Evolutionary conservation across 2,888 invertebrate species (phyloP).

Genomic region (Ormyrus nitidulus): DNA sequence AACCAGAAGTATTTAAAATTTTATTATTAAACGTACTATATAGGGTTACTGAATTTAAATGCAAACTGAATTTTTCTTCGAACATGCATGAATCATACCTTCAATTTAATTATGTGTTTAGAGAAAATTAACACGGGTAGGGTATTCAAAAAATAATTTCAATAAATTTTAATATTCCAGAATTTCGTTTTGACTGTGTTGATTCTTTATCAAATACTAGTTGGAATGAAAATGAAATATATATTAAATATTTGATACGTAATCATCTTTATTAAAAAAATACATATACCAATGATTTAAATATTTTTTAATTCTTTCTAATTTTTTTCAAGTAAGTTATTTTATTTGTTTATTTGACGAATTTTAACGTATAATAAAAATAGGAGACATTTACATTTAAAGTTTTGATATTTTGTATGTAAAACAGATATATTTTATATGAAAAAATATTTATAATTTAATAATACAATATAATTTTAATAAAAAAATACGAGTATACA

Average conservation of each 20-base stretch:
- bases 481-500: conserved; percentile 42
- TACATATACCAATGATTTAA: conserved; percentile 35
- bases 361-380: conserved; percentile 40
- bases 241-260: conserved; percentile 9
- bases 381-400: conserved; percentile 40
- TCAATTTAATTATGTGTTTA: conserved; percentile 36
- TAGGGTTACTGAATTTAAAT: background rate
- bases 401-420: conserved; percentile 22
- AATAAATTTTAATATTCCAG: background rate
- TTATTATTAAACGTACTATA: no score
- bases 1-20: no score
- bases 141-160: conserved; percentile 26
- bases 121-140: background rate
- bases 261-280: conserved; percentile 51
- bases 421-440: conserved; percentile 30
- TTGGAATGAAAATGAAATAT: background rate
- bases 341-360: conserved; percentile 9
- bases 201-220: background rate
- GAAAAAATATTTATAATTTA: conserved; percentile 21
- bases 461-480: conserved; percentile 33
- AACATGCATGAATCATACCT: background rate
- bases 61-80: background rate
- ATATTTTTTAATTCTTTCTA: conserved; percentile 8
- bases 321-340: conserved; percentile 27
- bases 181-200: background rate